Percentiles rank a stretch among this genome's conserved stretches.
Conservation (phyloP, 2,888 invertebrate species). For the Morpho deidamia region DNA sequence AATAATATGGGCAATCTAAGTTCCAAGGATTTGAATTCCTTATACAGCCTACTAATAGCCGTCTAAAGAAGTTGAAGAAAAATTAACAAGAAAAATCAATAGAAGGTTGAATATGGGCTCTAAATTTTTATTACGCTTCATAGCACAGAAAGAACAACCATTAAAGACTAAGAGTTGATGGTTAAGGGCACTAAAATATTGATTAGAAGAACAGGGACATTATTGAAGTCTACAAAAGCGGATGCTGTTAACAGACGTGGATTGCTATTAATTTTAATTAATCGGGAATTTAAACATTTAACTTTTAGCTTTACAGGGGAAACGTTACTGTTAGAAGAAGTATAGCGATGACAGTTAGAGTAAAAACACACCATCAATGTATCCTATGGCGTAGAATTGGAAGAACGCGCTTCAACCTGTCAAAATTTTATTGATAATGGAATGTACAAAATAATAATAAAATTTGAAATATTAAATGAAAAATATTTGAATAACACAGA, state of each 20-base stretch:
- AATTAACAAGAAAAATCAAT: not conserved
- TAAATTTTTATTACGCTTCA: not conserved
- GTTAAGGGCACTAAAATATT: not conserved
- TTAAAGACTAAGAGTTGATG: not conserved
- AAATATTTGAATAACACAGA: not conserved
- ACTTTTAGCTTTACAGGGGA: not conserved
- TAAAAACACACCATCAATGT: constrained; percentile 53
- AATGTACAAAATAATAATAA: constrained; percentile 14
- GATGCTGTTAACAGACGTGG: not conserved
- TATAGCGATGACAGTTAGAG: constrained; percentile 31
- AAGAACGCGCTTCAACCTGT: constrained; percentile 60
- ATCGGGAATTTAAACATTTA: not conserved
- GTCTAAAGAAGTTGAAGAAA: not conserved
- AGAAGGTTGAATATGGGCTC: not conserved
- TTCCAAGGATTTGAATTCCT: not conserved
- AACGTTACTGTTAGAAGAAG: constrained; percentile 10
- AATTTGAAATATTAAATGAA: not conserved
- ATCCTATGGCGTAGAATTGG: constrained; percentile 56
- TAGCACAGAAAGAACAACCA: not conserved
- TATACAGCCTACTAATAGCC: not conserved
- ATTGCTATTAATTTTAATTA: not conserved
- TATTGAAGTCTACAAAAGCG: constrained; percentile 5
- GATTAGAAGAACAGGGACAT: not conserved
- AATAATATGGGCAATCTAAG: not conserved
- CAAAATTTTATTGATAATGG: constrained; percentile 39